Conservation (phyloP, 2,113 vertebrate genomes). For the Sinocyclocheilus maitianheensis region DNA sequence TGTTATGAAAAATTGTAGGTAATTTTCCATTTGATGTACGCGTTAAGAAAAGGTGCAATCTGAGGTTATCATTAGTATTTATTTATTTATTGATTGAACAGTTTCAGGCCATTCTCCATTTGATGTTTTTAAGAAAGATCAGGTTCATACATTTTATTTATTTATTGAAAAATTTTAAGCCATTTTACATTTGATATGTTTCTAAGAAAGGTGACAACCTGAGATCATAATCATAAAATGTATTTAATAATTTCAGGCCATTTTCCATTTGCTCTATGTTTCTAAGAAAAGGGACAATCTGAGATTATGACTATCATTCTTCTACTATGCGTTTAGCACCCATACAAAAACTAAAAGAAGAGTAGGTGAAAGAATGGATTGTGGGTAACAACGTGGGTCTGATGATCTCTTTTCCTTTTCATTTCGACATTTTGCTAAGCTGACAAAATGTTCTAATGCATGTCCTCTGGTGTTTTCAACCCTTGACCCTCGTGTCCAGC, state of each 20-base stretch:
- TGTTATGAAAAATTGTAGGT: neutral
- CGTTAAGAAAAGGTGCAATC: neutral
- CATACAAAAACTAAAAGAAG: neutral
- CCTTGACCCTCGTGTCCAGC: conserved; percentile 83
- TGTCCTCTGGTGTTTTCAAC: conserved; percentile 74
- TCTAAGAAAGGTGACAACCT: too few species aligned
- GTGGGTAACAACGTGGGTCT: neutral
- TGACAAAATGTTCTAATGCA: conserved; percentile 74
- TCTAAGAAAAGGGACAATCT: neutral
- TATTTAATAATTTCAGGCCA: too few species aligned
- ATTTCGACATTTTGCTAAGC: conserved; percentile 66
- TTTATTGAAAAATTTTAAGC: too few species aligned
- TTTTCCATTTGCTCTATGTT: neutral
- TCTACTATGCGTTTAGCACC: neutral
- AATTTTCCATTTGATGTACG: too few species aligned
- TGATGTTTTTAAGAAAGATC: too few species aligned
- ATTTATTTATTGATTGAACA: too few species aligned
- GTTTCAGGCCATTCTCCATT: too few species aligned
- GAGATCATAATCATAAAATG: too few species aligned
- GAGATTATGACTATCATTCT: neutral
- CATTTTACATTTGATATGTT: too few species aligned
- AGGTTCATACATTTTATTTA: too few species aligned
- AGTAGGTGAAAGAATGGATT: neutral
- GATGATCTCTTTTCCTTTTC: conserved; percentile 38
- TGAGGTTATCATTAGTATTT: neutral